phyloP scores from a whole-genome alignment of 2,797 vertebrate species.

The Danio kyathit region DNA sequence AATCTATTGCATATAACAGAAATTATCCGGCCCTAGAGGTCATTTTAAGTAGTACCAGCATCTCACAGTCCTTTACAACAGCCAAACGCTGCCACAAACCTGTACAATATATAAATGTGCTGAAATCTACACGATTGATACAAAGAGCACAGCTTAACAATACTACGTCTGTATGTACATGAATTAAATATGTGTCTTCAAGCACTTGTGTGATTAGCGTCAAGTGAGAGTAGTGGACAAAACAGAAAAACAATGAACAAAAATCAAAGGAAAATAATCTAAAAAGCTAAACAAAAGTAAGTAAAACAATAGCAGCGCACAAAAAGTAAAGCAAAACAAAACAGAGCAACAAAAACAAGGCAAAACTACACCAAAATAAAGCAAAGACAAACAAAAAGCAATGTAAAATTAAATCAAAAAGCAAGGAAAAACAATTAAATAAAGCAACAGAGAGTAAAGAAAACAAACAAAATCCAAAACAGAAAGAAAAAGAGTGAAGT shows the following conservation, averaged over 20 bases:
- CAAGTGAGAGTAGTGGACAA: slow-evolving; percentile 68
- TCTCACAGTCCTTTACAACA: slow-evolving; percentile 80
- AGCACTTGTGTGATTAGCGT: slow-evolving; percentile 81
- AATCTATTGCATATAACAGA: slow-evolving; percentile 65
- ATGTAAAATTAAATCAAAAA: too few relatives aligned
- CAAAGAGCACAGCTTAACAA: slow-evolving; percentile 74
- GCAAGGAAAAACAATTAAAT: too few relatives aligned
- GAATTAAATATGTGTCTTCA: slow-evolving; percentile 85
- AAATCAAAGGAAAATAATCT: too few relatives aligned
- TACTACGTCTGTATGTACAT: slow-evolving; percentile 85
- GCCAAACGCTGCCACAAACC: slow-evolving; percentile 80
- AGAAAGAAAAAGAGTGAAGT: too few relatives aligned
- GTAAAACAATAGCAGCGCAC: too few relatives aligned
- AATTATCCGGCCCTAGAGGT: slow-evolving; percentile 65
- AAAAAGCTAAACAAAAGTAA: too few relatives aligned
- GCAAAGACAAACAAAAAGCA: too few relatives aligned
- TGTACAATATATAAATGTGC: slow-evolving; percentile 78
- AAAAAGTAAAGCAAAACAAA: too few relatives aligned
- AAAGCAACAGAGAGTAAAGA: too few relatives aligned
- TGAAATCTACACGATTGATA: slow-evolving; percentile 82
- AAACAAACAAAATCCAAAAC: too few relatives aligned
- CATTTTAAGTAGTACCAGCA: slow-evolving; percentile 81
- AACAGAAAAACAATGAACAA: slow-evolving; percentile 10
- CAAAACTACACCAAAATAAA: too few relatives aligned
- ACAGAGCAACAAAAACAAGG: too few relatives aligned